A percentile compares a stretch with the other conserved stretches of the same genome.
Evolutionary conservation across 2,113 vertebrate genomes (phyloP).

Genomic region (Tringa solitaria): DNA sequence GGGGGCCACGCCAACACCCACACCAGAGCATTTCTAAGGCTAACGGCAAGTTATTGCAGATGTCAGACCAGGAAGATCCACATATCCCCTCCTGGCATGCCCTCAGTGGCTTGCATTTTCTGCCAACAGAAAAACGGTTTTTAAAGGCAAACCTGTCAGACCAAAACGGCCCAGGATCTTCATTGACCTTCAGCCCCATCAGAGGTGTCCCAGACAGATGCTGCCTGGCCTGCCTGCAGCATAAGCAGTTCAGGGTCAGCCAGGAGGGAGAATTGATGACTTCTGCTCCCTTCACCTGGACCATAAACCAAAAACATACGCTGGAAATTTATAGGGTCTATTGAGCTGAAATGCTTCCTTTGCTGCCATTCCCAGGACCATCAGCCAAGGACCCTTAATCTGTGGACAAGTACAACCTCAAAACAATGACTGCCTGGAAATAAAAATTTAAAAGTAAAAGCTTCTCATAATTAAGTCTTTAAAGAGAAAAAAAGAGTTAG

Average conservation of each 20-base stretch:
- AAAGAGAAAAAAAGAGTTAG: neutral
- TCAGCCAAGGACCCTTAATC: neutral
- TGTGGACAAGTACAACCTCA: neutral
- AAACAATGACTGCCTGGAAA: neutral
- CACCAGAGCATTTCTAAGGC: accelerated
- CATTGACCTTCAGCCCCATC: neutral
- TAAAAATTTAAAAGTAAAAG: neutral
- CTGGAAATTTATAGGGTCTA: neutral
- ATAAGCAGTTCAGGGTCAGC: neutral
- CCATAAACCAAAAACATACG: neutral
- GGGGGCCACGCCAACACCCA: accelerated
- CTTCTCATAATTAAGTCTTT: neutral
- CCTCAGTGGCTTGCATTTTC: neutral
- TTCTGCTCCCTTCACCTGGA: neutral
- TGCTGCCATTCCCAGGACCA: neutral
- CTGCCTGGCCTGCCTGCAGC: neutral
- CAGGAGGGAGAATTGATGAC: neutral
- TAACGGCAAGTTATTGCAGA: accelerated
- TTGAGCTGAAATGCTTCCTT: neutral
- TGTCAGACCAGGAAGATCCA: neutral
- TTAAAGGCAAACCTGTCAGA: neutral
- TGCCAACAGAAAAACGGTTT: accelerated
- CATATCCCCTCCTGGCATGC: neutral
- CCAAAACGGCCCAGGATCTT: neutral
- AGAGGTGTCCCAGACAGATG: neutral